Evolutionary conservation across 2,797 vertebrate species (phyloP).

Genomic region (Ceyx erithaca): DNA sequence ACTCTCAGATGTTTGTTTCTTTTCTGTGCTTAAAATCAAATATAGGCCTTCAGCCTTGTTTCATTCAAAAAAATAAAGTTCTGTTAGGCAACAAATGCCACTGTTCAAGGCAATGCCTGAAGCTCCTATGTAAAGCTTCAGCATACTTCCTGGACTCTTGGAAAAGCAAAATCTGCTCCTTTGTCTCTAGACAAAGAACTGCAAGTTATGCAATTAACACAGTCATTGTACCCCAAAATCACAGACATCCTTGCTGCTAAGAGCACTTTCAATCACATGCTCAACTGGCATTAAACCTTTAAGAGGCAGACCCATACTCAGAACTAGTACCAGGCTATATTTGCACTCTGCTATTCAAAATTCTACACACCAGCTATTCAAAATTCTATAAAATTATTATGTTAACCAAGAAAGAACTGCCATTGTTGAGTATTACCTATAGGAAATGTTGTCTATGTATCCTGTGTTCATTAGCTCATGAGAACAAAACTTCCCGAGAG

Average conservation of each 20-base stretch:
- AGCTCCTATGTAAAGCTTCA: not conserved
- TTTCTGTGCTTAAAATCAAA: not conserved
- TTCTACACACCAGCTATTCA: not conserved
- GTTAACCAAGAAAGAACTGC: not conserved
- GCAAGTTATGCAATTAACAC: not conserved
- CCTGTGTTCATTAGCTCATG: not conserved
- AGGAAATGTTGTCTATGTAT: not conserved
- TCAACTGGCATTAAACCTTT: not conserved
- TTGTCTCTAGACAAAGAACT: not conserved
- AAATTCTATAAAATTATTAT: not conserved
- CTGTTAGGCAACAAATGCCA: not conserved
- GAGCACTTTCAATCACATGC: not conserved
- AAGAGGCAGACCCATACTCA: not conserved
- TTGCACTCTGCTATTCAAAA: not conserved
- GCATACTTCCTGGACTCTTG: not conserved
- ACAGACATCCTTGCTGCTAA: not conserved
- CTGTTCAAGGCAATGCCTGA: not conserved
- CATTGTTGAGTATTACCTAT: not conserved
- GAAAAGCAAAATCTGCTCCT: not conserved
- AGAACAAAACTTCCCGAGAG: not conserved
- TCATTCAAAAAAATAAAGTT: not conserved
- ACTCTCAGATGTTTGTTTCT: not conserved
- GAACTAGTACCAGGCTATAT: not conserved
- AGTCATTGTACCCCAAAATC: not conserved
- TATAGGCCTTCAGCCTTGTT: not conserved